Evolutionary conservation across 2,888 invertebrate genomes (phyloP), one percentile per base, ranked within the genome.

Genomic region (Sepioteuthis lessoniana): DNA sequence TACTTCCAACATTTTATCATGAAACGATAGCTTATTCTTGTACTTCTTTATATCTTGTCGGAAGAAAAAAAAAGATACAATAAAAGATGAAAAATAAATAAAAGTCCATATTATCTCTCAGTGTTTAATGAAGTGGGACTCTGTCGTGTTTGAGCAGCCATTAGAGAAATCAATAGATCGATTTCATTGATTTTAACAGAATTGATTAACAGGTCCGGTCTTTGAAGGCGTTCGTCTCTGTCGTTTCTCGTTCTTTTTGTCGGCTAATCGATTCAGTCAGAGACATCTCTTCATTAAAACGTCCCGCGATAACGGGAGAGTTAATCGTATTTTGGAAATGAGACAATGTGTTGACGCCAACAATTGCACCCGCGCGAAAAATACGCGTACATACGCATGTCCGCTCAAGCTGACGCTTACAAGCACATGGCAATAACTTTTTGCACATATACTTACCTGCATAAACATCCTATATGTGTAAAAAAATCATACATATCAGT

Each of bases 331-430:
- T 16, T 1, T 10, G 76, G 35, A 76, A n/a, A 76, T 0, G n/a
- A 76, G 76, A 76, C n/a, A 76, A 76, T 76, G 76, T n/a, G n/a
- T n/a, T 76, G 76, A 76, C 76, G n/a, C n/a, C n/a, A n/a, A 19
- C n/a, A 13, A 76, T 35, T n/a, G 25, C 1, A 76, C n/a, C 2
- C n/a, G 76, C n/a, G 10, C 7, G n/a, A 3, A 31, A 76, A 7
- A 76, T n/a, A n/a, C 31, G 0, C n/a, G 31, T 10, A 76, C n/a
- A n/a, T 8, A 60, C 60, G 28, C 25, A 60, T 28, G 28, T 3
- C 0, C 60, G 25, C 60, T 28, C 19, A 8, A 1, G 19, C 13
- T 28, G 7, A 60, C 25, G 60, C 25, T 50, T 50, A 50, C 25
- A 50, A 50, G 25, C 16, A 13, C 10, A 25, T 50, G 50, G 16